Percentiles rank a stretch among this genome's conserved stretches.
phyloP scores from a whole-genome alignment of 2,113 vertebrate species.

The Tupaia chinensis region DNA sequence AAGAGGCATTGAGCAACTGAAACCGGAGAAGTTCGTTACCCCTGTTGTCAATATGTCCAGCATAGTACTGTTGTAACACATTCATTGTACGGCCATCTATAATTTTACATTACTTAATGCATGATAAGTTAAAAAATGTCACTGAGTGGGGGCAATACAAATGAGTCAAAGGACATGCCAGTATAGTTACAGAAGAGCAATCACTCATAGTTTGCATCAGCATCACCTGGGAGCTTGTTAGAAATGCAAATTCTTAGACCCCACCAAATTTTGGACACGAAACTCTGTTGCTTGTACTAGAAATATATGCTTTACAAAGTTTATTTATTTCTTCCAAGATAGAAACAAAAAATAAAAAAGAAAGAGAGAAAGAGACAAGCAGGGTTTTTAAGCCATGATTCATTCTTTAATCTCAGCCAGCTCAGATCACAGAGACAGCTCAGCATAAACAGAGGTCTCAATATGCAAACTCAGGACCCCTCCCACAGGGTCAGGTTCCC shows the following conservation, averaged over 20 bases:
- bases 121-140: not conserved
- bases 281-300: not conserved
- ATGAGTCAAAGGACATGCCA: not conserved
- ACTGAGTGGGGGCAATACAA: not conserved
- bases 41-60: not conserved
- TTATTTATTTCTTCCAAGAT: too few species aligned
- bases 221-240: not conserved
- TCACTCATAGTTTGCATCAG: not conserved
- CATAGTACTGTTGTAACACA: too few species aligned
- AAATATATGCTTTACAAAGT: not conserved
- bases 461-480: too few species aligned
- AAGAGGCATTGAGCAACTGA: not conserved
- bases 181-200: not conserved
- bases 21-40: not conserved
- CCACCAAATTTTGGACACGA: not conserved
- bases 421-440: too few species aligned
- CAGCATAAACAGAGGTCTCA: too few species aligned
- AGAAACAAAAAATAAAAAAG: too few species aligned
- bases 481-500: too few species aligned
- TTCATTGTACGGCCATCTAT: not conserved
- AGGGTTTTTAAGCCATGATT: too few species aligned
- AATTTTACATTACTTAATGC: not conserved
- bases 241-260: not conserved
- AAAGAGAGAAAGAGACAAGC: too few species aligned
- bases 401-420: too few species aligned